Evolutionary conservation across 2,113 vertebrate species (phyloP), one percentile per base, ranked within the genome.

Genomic region (Crotophaga sulcirostris): DNA sequence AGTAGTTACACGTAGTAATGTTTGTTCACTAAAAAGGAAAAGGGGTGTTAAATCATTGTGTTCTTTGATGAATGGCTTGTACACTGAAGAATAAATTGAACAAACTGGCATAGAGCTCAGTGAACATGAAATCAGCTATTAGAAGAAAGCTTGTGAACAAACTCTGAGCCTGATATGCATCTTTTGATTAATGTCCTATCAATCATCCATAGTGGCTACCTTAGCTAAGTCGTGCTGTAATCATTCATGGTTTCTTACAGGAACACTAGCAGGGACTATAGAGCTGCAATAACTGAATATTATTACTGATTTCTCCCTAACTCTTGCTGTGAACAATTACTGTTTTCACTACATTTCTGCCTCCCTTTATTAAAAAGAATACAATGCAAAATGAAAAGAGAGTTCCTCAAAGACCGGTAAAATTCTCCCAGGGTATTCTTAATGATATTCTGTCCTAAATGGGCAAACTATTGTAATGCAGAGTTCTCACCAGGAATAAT

Each of bases 171-270:
- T 97, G 98, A 99, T 99, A 99, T 99, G 98, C 98, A 99, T 99
- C 98, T 98, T 98, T 98, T 99, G 99, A 99, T 99, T 99, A 99
- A 99, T 98, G 98, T 97, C 98, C 98, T 98, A 98, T 98, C 98
- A 98, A 98, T 99, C 98, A 98, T 98, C 98, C 97, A 74, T 93
- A 97, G 98, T 97, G 96, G 98, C 98, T 98, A 98, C 98, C 98
- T 98, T 98, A 96, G 98, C 98, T 97, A 96, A 97, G 97, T 97
- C 75, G 60, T 88, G 84, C 96, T 93, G 94, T 98, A 98, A 99
- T 99, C 98, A 98, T 98, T 99, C 98, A 98, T 98, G 91, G 97
- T 95, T 98, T 97, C 98, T 97, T 97, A 98, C 95, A 91, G 97
- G 96, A 97, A 95, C 94, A 96, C 94, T 97, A 98, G 96, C 97